These are phyloP conservation scores for Dicaeum eximium DNA, from an alignment of 2,113 vertebrate genomes.

Conservation along the genomic window DNA sequence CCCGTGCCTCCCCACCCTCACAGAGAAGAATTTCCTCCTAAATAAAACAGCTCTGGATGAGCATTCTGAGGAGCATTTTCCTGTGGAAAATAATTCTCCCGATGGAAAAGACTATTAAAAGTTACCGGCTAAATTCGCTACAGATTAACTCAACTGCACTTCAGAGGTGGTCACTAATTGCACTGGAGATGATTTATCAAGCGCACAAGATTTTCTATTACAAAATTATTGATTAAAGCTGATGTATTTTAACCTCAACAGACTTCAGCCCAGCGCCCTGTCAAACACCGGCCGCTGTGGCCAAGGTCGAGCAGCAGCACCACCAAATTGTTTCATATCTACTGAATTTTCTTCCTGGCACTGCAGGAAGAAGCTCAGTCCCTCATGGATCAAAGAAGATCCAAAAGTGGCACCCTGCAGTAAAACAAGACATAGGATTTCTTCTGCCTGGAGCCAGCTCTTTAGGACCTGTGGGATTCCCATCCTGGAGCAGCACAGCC, in stretches of 20 bases:
- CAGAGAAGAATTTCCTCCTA: neutral
- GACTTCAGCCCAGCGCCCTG: conserved; percentile 33
- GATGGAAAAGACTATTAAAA: conserved; percentile 78
- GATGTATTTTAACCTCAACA: conserved; percentile 69
- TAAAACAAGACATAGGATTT: neutral
- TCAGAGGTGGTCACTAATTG: conserved; percentile 73
- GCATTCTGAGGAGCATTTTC: neutral
- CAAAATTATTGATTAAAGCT: conserved; percentile 75
- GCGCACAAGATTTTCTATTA: conserved; percentile 67
- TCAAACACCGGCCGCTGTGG: conserved; percentile 17
- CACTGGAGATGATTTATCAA: conserved; percentile 76
- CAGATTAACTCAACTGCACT: conserved; percentile 64
- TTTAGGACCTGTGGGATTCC: neutral
- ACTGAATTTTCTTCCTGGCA: neutral
- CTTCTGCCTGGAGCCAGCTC: neutral
- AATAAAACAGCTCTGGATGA: neutral
- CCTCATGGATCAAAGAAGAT: neutral
- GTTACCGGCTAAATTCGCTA: conserved; percentile 24
- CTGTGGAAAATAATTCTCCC: conserved; percentile 53
- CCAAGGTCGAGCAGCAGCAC: conserved; percentile 1
- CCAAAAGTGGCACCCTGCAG: neutral
- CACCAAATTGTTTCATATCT: neutral
- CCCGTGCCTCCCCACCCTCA: neutral
- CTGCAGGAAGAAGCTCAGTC: neutral
- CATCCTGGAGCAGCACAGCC: neutral